Conservation (phyloP, 2,797 vertebrate genomes). For the Enteromius unitaeniatus region DNA sequence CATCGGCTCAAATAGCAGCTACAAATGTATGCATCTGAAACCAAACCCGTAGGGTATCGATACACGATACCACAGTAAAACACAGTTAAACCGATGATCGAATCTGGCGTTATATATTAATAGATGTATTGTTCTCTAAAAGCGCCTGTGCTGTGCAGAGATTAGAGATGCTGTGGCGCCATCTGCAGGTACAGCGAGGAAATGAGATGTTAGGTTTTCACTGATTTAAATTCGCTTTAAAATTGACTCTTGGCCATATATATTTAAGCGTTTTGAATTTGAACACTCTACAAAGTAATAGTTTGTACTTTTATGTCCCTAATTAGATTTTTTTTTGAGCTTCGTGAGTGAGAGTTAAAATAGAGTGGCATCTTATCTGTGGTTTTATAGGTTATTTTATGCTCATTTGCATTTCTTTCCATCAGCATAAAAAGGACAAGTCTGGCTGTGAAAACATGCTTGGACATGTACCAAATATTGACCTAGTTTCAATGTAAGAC, state of each 20-base stretch:
- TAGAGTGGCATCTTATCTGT: neutral
- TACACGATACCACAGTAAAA: neutral
- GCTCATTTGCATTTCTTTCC: slow-evolving; percentile 6
- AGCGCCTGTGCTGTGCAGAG: neutral
- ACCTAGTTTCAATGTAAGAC: slow-evolving; percentile 13
- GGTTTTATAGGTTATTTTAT: neutral
- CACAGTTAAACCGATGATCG: neutral
- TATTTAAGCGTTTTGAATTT: neutral
- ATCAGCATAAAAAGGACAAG: neutral
- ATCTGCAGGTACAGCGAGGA: slow-evolving; percentile 62
- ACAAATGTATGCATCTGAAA: slow-evolving; percentile 14
- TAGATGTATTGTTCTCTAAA: neutral
- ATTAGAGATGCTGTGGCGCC: slow-evolving; percentile 48
- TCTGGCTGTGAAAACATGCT: slow-evolving; percentile 3
- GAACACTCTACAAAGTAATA: neutral
- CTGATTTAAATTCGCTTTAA: neutral
- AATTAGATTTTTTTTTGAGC: neutral
- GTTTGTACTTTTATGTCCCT: neutral
- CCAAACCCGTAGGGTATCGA: slow-evolving; percentile 50
- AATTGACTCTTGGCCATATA: too few relatives aligned
- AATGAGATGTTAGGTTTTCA: too few relatives aligned
- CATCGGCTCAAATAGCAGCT: slow-evolving; percentile 4
- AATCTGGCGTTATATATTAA: neutral
- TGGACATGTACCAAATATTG: neutral
- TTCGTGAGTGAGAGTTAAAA: neutral